These are phyloP conservation scores for Ephialtes manifestator DNA, from an alignment of 2,888 invertebrate genomes.

Conservation along the genomic window DNA sequence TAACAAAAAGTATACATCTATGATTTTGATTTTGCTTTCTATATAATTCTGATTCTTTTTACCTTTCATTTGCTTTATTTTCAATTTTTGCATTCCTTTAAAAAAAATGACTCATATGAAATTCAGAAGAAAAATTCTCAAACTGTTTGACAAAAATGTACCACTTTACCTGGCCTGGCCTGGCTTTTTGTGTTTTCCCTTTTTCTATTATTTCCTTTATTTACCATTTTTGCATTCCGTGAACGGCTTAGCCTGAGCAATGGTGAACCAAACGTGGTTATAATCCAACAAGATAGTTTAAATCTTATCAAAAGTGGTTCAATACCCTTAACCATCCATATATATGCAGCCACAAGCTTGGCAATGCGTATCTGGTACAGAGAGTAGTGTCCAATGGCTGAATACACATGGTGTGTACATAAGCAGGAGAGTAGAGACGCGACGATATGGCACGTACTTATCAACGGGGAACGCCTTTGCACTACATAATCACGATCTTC, in stretches of 20 bases:
- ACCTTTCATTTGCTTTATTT: not conserved
- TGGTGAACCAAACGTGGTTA: not conserved
- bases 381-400: constrained; percentile 10
- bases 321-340: not conserved
- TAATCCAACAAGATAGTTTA: not conserved
- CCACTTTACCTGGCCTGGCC: too few relatives aligned
- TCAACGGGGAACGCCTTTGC: constrained; percentile 27
- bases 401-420: not conserved
- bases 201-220: not conserved
- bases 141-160: too few relatives aligned
- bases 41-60: too few relatives aligned
- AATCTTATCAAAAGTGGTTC: constrained; percentile 18
- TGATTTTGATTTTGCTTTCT: too few relatives aligned
- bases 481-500: constrained; percentile 35
- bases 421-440: not conserved
- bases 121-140: too few relatives aligned
- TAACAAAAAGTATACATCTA: too few relatives aligned
- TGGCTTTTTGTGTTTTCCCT: not conserved
- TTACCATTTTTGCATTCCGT: not conserved
- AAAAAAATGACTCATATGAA: too few relatives aligned
- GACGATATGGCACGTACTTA: constrained; percentile 57
- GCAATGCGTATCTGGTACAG: constrained; percentile 6
- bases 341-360: not conserved
- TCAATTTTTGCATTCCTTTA: too few relatives aligned
- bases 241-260: not conserved